Conservation (phyloP, 2,113 vertebrate genomes). For the Lontra canadensis region DNA sequence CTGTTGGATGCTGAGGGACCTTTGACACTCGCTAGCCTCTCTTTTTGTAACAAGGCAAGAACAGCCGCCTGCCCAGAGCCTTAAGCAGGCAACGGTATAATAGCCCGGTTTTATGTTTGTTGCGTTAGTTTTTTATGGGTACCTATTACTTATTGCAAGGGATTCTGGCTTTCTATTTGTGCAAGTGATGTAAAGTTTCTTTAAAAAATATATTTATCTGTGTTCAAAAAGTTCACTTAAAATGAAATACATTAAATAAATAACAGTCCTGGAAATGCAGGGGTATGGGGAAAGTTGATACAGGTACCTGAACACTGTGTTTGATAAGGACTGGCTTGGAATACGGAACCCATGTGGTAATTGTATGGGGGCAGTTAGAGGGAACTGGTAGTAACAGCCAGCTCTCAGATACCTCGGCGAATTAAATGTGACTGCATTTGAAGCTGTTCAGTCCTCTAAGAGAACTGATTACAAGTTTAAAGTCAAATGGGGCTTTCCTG, state of each 20-base stretch:
- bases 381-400: neutral
- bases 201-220: neutral
- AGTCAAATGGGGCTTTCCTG: neutral
- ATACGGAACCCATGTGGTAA: fast-evolving
- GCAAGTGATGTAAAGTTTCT: neutral
- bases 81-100: no score
- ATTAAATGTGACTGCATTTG: neutral
- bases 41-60: neutral
- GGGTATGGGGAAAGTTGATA: neutral
- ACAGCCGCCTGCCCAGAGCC: neutral
- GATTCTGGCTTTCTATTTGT: neutral
- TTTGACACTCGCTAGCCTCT: neutral
- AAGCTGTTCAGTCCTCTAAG: neutral
- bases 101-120: neutral
- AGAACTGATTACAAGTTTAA: neutral
- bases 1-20: neutral
- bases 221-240: neutral
- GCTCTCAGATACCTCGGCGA: neutral
- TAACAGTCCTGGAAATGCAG: neutral
- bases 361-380: no score
- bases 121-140: neutral
- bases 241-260: neutral
- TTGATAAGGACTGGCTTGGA: neutral
- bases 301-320: neutral
- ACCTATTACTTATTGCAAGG: neutral